Base-by-base conservation (phyloP, 2,113 vertebrate species). In the Falcunculus frontatus region DNA sequence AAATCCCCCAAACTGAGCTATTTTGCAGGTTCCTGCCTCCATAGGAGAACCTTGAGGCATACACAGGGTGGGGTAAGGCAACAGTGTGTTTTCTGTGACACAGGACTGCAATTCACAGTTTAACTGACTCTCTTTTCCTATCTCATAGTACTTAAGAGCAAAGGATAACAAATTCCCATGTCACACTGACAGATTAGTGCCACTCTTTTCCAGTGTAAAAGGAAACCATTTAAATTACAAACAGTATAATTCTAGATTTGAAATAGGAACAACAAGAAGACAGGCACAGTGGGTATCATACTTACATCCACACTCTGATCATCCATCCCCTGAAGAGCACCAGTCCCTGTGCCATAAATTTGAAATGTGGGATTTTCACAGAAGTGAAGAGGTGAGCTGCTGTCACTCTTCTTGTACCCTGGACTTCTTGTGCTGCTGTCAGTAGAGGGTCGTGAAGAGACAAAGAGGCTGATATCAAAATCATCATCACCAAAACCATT, bases 401-500 rank as follows among this genome's bases (percentile, higher is more conserved):
- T 98, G 81, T 98, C 98, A 47, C 89, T 96, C 39, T 76, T 77
- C 56, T 95, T 96, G 35, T 96, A 95, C 39, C 94, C 96, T 1
- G 30, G 82, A 73, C 95, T 96, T 46, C 80, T 94, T 4, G 97
- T 98, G 95, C 87, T 98, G 95, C 98, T 98, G 70, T 98, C 98
- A 29, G 98, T 89, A 49, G 96, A 80, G 17, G 88, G 87, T 67
- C 98, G 96, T 30, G 97, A 98, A 16, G 98, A 99, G 84, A 99
- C 98, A 17, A 99, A 99, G 93, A 99, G 98, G 96, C 98, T 99
- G 96, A 99, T 96, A 89, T 99, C 99, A 85, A 99, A 99, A 92
- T 99, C 99, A 1, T 99, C 99, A 6, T 98, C 97, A 53, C 82
- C 95, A 23, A 98, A 95, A 47, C 91, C 53, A 33, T 88, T 96